These are phyloP conservation scores for Epirrita christyi DNA, from an alignment of 2,888 invertebrate species.

Conservation along the genomic window DNA sequence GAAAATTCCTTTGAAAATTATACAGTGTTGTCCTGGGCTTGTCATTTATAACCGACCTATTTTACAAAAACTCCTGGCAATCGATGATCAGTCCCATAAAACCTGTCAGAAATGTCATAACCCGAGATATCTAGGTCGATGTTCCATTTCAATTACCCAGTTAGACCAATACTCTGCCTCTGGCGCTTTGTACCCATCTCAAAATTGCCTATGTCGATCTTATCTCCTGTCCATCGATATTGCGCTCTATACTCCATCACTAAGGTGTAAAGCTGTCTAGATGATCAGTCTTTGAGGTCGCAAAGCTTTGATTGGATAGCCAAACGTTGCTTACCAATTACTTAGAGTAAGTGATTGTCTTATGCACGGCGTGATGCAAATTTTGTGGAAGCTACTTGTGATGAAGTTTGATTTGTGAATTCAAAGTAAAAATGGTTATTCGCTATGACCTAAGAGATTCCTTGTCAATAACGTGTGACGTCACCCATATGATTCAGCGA, in stretches of 20 bases:
- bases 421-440: too few species aligned
- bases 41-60: slow-evolving; percentile 3
- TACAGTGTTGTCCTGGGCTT: neutral
- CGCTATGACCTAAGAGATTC: too few species aligned
- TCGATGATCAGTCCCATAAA: slow-evolving; percentile 11
- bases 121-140: slow-evolving; percentile 54
- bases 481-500: too few species aligned
- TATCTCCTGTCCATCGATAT: slow-evolving; percentile 14
- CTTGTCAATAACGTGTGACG: too few species aligned
- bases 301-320: slow-evolving; percentile 73
- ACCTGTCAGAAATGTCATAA: slow-evolving; percentile 27
- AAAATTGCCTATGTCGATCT: slow-evolving; percentile 63
- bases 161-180: slow-evolving; percentile 67
- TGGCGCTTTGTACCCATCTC: slow-evolving; percentile 65
- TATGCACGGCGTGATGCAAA: slow-evolving; percentile 54
- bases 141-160: slow-evolving; percentile 73
- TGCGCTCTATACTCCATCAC: slow-evolving; percentile 22
- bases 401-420: slow-evolving; percentile 30
- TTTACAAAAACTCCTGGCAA: slow-evolving; percentile 1
- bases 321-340: slow-evolving; percentile 76
- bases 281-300: slow-evolving; percentile 51
- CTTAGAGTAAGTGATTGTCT: slow-evolving; percentile 80
- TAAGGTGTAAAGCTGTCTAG: slow-evolving; percentile 43
- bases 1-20: too few species aligned
- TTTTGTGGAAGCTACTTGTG: slow-evolving; percentile 39